These are phyloP conservation scores for Chaenodraco wilsoni DNA, from an alignment of 2,797 vertebrate genomes.

Conservation along the genomic window DNA sequence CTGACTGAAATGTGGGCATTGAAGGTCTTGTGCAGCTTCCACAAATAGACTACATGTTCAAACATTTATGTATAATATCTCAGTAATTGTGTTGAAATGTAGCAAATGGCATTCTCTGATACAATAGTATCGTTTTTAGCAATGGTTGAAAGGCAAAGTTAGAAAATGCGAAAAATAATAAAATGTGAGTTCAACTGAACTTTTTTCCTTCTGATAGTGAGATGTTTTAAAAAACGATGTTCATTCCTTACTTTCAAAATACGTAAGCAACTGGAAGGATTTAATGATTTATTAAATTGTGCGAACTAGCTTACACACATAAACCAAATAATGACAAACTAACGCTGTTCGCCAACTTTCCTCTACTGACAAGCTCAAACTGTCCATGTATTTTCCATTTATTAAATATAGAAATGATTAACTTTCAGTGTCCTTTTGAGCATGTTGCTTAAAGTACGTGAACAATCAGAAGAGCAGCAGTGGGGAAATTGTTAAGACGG, in stretches of 20 bases:
- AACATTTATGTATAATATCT: constrained; percentile 13
- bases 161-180: background rate
- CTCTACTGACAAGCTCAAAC: background rate
- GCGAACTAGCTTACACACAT: background rate
- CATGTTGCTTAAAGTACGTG: background rate
- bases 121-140: background rate
- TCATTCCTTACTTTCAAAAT: background rate
- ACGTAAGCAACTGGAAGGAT: background rate
- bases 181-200: background rate
- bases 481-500: background rate
- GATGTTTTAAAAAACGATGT: background rate
- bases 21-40: constrained; percentile 1
- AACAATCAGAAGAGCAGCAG: background rate
- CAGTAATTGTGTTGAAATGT: constrained; percentile 9
- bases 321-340: background rate
- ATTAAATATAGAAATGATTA: background rate
- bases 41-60: background rate
- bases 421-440: background rate
- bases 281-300: background rate
- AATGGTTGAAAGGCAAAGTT: background rate
- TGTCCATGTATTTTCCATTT: background rate
- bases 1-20: background rate
- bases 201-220: background rate
- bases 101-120: background rate
- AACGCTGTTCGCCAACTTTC: background rate